These are phyloP conservation scores for Byasa hedistus DNA, from an alignment of 2,888 invertebrate genomes.

Conservation along the genomic window DNA sequence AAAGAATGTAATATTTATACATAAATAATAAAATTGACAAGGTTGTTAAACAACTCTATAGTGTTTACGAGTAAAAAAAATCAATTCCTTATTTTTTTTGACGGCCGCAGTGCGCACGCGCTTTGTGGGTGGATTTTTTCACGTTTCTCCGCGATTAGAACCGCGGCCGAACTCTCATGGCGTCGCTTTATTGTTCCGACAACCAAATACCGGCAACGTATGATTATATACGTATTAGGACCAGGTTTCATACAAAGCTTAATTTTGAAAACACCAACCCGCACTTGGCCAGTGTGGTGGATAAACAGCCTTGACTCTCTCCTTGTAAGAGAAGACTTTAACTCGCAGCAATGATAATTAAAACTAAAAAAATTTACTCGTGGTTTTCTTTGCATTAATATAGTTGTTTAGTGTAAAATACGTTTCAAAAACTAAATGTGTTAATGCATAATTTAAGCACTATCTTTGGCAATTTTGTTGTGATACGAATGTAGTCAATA, in stretches of 20 bases:
- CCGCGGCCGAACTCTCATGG: conserved; percentile 56
- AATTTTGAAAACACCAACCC: conserved; percentile 16
- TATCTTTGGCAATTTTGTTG: no score
- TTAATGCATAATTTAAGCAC: no score
- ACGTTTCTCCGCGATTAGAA: conserved; percentile 72
- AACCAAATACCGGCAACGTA: conserved; percentile 34
- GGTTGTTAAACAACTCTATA: conserved; percentile 46
- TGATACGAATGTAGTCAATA: no score
- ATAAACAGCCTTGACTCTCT: no score
- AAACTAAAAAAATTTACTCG: no score
- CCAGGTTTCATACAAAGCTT: conserved; percentile 17
- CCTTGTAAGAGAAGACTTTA: no score
- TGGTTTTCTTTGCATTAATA: no score
- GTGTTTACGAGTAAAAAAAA: conserved; percentile 35
- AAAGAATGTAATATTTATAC: no score
- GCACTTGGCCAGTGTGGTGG: no score
- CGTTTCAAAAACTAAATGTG: no score
- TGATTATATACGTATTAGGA: conserved; percentile 32
- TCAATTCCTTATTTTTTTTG: conserved; percentile 46
- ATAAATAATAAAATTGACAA: not conserved
- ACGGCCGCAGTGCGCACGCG: conserved; percentile 61
- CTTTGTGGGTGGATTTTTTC: conserved; percentile 74
- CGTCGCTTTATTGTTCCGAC: conserved; percentile 57
- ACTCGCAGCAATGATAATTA: not conserved
- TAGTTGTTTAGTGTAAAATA: no score